These are phyloP conservation scores for Lamprotornis superbus DNA, from an alignment of 2,113 vertebrate genomes.

Conservation along the genomic window DNA sequence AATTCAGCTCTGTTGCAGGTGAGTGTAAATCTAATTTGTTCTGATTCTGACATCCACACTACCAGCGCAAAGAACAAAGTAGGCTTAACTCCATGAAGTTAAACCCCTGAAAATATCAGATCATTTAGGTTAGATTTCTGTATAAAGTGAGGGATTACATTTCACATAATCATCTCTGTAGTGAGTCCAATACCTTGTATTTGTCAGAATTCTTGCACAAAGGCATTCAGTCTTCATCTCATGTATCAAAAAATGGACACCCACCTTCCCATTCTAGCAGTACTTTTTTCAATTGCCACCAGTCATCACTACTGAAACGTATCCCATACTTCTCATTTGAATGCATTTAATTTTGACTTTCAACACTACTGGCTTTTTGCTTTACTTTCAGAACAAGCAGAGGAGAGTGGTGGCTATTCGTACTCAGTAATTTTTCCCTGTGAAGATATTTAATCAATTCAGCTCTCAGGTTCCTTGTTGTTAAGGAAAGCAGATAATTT, in stretches of 20 bases:
- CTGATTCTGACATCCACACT: neutral
- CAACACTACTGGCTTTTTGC: neutral
- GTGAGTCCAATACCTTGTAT: neutral
- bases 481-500: neutral
- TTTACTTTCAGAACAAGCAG: neutral
- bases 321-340: neutral
- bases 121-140: neutral
- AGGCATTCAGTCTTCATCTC: neutral
- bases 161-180: conserved; percentile 1
- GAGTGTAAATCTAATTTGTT: neutral
- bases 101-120: neutral
- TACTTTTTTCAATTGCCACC: neutral
- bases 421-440: neutral
- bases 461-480: neutral
- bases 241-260: conserved; percentile 4
- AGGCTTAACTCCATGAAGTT: neutral
- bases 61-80: neutral
- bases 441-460: neutral
- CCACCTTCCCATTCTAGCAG: neutral
- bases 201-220: neutral
- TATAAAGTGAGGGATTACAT: neutral
- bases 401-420: neutral
- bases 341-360: conserved; percentile 21
- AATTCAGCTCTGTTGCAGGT: conserved; percentile 12
- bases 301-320: neutral